phyloP scores from a whole-genome alignment of 2,797 vertebrate genomes.

The Amniataba percoides region DNA sequence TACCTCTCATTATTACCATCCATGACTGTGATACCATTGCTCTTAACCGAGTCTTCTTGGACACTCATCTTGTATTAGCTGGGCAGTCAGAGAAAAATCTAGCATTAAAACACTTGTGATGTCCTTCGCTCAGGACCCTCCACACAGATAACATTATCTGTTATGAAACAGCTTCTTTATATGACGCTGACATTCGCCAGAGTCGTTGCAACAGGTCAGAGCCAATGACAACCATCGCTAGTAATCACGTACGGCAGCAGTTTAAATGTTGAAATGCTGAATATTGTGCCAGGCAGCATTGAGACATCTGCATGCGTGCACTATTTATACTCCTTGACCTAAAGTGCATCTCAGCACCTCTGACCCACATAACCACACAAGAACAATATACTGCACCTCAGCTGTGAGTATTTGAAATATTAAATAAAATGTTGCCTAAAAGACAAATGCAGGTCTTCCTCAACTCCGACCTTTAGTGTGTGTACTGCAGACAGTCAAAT shows the following conservation, averaged over 20 bases:
- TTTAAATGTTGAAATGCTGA: constrained; percentile 62
- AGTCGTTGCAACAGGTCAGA: constrained; percentile 64
- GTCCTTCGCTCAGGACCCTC: background rate
- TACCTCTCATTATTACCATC: constrained; percentile 71
- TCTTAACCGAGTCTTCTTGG: constrained; percentile 32
- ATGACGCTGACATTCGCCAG: constrained; percentile 35
- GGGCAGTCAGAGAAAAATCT: constrained; percentile 39
- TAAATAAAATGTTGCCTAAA: constrained; percentile 5
- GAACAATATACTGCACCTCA: background rate
- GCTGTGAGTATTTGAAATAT: background rate
- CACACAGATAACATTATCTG: constrained; percentile 15
- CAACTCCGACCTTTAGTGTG: too few relatives aligned
- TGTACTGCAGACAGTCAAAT: constrained; percentile 18
- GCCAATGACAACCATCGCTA: constrained; percentile 12
- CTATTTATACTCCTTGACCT: constrained; percentile 21
- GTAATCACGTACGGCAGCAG: constrained; percentile 14
- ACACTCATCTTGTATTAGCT: constrained; percentile 73
- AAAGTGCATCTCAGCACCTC: constrained; percentile 3
- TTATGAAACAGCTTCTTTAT: constrained; percentile 64
- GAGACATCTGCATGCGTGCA: constrained; percentile 19
- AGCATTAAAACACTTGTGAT: constrained; percentile 3
- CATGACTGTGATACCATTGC: constrained; percentile 42
- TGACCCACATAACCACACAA: constrained; percentile 18
- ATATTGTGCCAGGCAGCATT: constrained; percentile 45
- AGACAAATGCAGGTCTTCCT: background rate